These are phyloP conservation scores for Hystrix brachyura DNA, from an alignment of 2,113 vertebrate species.

Conservation along the genomic window DNA sequence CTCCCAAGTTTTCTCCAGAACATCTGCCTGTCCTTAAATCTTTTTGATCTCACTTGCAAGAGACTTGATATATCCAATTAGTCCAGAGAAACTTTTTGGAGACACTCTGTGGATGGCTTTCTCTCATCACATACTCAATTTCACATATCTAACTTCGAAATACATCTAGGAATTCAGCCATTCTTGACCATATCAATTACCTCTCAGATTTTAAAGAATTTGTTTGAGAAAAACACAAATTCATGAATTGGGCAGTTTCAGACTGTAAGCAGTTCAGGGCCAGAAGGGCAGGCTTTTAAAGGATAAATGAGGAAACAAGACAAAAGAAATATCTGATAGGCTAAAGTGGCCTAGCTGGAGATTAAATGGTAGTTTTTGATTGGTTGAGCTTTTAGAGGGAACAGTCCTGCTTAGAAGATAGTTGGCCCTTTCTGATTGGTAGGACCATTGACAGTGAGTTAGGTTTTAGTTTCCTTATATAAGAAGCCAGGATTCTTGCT, in stretches of 20 bases:
- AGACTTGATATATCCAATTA: not conserved
- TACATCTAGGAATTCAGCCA: conserved; percentile 1
- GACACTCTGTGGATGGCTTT: not conserved
- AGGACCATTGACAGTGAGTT: not conserved
- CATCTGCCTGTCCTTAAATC: not conserved
- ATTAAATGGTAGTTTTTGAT: not conserved
- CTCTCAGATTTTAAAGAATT: not conserved
- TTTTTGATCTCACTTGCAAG: conserved; percentile 22
- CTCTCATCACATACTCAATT: not conserved
- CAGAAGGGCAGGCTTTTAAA: not conserved
- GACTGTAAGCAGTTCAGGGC: not conserved
- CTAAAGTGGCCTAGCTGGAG: not conserved
- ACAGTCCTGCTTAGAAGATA: not conserved
- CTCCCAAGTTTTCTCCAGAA: not conserved
- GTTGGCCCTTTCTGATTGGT: not conserved
- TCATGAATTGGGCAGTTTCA: not conserved
- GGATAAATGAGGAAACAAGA: not conserved
- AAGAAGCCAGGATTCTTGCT: not conserved
- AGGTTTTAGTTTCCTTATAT: not conserved
- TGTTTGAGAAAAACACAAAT: not conserved
- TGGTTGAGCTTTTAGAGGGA: not conserved
- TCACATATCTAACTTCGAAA: conserved; percentile 30
- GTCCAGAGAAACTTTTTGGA: not conserved
- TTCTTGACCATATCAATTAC: not conserved
- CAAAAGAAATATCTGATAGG: not conserved